phyloP scores from a whole-genome alignment of 2,797 vertebrate species.

The Lepus townsendii region DNA sequence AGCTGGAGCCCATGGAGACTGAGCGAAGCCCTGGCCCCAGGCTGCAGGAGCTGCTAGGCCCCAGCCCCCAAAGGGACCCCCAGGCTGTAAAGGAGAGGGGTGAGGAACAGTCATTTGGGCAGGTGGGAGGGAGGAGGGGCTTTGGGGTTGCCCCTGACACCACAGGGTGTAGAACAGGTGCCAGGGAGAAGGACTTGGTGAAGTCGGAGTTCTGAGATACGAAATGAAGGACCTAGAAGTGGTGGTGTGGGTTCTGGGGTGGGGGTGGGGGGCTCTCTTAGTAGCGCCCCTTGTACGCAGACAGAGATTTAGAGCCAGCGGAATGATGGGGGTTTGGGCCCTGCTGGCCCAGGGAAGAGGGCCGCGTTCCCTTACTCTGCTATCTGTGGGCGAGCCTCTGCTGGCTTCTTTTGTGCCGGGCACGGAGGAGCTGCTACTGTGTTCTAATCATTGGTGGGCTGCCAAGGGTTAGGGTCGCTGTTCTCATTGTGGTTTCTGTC shows the following conservation, averaged over 20 bases:
- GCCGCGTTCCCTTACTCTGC: not conserved
- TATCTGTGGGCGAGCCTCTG: not conserved
- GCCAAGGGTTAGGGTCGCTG: not conserved
- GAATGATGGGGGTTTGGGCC: not conserved
- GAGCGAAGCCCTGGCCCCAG: conserved; percentile 82
- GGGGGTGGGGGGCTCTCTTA: not conserved
- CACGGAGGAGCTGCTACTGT: not conserved
- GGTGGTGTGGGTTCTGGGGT: conserved; percentile 22
- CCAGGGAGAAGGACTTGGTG: conserved; percentile 46
- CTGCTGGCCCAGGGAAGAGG: not conserved
- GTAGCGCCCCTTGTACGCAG: not conserved
- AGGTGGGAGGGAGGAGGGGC: conserved; percentile 72
- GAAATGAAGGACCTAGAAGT: conserved; percentile 4
- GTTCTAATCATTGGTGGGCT: conserved; percentile 41
- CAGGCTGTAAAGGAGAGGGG: conserved; percentile 85
- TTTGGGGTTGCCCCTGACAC: conserved; percentile 43
- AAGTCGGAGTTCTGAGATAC: not conserved
- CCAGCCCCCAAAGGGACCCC: conserved; percentile 82
- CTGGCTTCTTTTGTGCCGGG: not conserved
- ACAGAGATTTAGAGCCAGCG: not conserved
- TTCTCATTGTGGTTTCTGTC: conserved; percentile 81
- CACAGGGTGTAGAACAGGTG: not conserved
- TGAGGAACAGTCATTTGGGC: conserved; percentile 82
- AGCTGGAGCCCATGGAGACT: conserved; percentile 84
- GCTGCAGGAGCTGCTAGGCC: conserved; percentile 84